These are phyloP conservation scores for Phalera bucephala DNA, from an alignment of 2,888 invertebrate genomes.

Conservation along the genomic window DNA sequence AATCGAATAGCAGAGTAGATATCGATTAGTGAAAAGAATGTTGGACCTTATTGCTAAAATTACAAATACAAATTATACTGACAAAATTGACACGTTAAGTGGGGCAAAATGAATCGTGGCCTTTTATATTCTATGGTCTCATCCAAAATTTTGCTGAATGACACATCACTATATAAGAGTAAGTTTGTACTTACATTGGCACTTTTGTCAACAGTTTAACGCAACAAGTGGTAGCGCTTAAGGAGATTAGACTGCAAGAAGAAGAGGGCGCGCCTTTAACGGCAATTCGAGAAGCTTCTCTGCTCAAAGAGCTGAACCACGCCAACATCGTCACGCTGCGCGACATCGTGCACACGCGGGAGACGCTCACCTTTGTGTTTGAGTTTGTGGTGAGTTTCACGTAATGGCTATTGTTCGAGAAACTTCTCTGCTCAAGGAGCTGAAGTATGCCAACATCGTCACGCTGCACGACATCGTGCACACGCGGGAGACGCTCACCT, in stretches of 20 bases:
- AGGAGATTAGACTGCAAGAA: slow-evolving; percentile 98
- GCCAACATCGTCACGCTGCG: slow-evolving; percentile 99
- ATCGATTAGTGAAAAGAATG: no score
- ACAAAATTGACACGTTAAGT: no score
- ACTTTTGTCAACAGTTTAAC: slow-evolving; percentile 87
- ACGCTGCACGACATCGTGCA: slow-evolving; percentile 99
- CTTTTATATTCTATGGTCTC: no score
- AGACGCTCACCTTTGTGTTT: slow-evolving; percentile 99
- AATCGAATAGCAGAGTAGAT: no score
- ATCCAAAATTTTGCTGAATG: no score
- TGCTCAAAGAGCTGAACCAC: slow-evolving; percentile 99
- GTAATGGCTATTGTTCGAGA: slow-evolving; percentile 86
- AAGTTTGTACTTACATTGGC: no score
- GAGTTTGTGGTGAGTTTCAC: slow-evolving; percentile 97
- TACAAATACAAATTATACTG: no score
- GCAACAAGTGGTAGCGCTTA: slow-evolving; percentile 99
- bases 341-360: slow-evolving; percentile 99
- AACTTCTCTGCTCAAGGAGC: slow-evolving; percentile 98
- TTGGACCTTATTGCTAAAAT: no score
- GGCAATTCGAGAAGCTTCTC: slow-evolving; percentile 99
- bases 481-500: slow-evolving; percentile 98
- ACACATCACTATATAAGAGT: no score
- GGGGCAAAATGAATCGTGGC: no score
- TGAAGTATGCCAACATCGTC: slow-evolving; percentile 99
- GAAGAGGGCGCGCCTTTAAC: slow-evolving; percentile 99